phyloP scores from a whole-genome alignment of 64 coral and sea anemone genomes.

The Actinia tenebrosa region DNA sequence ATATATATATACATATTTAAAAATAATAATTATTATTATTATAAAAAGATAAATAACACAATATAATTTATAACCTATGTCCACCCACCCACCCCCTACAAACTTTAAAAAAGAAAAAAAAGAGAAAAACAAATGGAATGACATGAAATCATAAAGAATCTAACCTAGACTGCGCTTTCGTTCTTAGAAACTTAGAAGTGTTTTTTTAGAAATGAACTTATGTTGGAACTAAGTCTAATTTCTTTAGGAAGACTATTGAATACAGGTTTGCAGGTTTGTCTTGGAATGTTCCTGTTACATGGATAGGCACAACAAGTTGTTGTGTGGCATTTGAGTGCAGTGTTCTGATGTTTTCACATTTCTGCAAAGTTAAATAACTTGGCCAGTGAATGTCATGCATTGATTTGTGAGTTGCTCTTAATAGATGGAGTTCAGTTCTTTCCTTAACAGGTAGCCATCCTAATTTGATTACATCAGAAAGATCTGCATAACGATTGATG shows the following conservation, averaged over 20 bases:
- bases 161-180: neutral
- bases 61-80: too few relatives aligned
- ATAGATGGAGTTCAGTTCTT: conserved; percentile 20
- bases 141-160: neutral
- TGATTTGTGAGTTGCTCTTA: conserved; percentile 16
- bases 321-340: conserved; percentile 19
- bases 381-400: conserved; percentile 12
- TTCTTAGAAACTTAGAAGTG: neutral
- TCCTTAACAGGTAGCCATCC: conserved; percentile 30
- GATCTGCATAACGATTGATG: conserved; percentile 13
- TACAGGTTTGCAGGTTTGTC: neutral
- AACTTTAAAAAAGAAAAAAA: too few relatives aligned
- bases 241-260: conserved; percentile 14
- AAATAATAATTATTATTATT: too few relatives aligned
- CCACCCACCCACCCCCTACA: too few relatives aligned
- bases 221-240: neutral
- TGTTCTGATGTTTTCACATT: neutral
- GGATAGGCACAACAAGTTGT: conserved; percentile 17
- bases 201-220: neutral
- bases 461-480: conserved; percentile 11
- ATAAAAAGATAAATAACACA: too few relatives aligned
- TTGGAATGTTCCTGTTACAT: conserved; percentile 37
- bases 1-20: too few relatives aligned
- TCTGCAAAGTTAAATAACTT: conserved; percentile 9
- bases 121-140: too few relatives aligned